phyloP scores from a whole-genome alignment of 2,113 vertebrate species.

The Tiliqua scincoides region DNA sequence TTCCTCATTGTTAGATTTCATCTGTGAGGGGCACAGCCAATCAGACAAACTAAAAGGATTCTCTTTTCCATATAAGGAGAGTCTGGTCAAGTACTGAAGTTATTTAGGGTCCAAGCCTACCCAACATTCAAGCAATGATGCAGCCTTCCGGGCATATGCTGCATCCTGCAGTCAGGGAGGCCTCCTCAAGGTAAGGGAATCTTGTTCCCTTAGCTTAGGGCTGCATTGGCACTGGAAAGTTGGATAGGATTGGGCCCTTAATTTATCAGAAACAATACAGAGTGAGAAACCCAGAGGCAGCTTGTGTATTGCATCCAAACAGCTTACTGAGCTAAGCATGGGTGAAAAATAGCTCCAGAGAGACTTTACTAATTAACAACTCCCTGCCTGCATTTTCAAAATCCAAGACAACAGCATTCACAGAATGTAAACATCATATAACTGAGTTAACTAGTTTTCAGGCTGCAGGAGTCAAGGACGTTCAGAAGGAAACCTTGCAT shows the following conservation, averaged over 20 bases:
- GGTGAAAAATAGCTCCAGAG: background rate
- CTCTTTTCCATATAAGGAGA: background rate
- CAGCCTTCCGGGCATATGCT: no score
- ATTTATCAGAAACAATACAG: background rate
- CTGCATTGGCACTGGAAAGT: no score
- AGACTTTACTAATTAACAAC: slow-evolving; percentile 34
- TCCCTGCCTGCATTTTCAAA: background rate
- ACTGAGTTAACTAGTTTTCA: background rate
- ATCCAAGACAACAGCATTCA: background rate
- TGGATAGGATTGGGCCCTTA: no score
- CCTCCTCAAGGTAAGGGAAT: no score
- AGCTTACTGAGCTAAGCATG: slow-evolving; percentile 2
- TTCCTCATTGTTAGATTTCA: background rate
- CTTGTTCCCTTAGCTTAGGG: no score
- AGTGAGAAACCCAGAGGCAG: background rate
- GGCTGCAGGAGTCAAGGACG: background rate
- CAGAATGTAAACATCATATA: background rate
- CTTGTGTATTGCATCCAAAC: background rate
- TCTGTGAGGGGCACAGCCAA: no score
- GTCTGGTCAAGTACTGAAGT: slow-evolving; percentile 8
- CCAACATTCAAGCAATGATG: no score
- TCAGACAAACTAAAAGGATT: background rate
- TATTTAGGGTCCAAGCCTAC: background rate
- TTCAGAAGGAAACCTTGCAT: no score
- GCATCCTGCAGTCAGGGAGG: no score